Evolutionary conservation across 2,113 vertebrate species (phyloP).

Genomic region (Hyaena hyaena): DNA sequence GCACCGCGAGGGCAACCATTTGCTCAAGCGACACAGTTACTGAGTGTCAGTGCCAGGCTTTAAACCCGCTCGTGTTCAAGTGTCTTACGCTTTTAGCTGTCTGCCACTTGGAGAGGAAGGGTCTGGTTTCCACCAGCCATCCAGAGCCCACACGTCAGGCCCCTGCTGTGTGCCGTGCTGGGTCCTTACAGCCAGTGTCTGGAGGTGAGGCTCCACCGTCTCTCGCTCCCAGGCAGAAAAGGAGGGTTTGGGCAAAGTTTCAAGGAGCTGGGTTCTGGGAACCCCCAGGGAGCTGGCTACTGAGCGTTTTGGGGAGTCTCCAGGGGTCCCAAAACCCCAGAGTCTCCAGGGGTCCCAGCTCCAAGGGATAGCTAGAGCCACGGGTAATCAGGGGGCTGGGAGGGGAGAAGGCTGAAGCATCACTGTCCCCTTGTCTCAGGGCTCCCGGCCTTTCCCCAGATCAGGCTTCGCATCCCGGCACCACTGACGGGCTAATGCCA

Average conservation of each 20-base stretch:
- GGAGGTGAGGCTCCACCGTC: neutral
- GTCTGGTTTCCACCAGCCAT: neutral
- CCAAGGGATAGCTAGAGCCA: neutral
- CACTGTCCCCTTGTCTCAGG: accelerated
- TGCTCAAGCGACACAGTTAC: neutral
- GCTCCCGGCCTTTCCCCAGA: neutral
- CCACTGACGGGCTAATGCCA: accelerated
- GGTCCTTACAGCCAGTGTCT: neutral
- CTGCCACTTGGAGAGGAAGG: neutral
- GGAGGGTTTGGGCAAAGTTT: neutral
- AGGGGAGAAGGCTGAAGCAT: neutral
- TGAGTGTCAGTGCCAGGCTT: neutral
- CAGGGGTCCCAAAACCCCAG: neutral
- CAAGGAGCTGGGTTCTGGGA: neutral
- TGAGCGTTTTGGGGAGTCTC: neutral
- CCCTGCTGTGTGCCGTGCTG: neutral
- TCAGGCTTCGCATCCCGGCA: neutral
- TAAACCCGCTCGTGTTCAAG: neutral
- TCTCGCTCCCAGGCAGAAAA: neutral
- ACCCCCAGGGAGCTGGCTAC: no score
- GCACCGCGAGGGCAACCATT: neutral
- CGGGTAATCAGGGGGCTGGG: neutral
- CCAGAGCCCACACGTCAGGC: accelerated
- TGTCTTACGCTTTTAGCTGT: neutral
- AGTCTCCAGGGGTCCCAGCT: neutral